Evolutionary conservation across 2,797 vertebrate genomes (phyloP), one percentile per base, ranked within the genome.

Genomic region (Pantherophis vulpinus): DNA sequence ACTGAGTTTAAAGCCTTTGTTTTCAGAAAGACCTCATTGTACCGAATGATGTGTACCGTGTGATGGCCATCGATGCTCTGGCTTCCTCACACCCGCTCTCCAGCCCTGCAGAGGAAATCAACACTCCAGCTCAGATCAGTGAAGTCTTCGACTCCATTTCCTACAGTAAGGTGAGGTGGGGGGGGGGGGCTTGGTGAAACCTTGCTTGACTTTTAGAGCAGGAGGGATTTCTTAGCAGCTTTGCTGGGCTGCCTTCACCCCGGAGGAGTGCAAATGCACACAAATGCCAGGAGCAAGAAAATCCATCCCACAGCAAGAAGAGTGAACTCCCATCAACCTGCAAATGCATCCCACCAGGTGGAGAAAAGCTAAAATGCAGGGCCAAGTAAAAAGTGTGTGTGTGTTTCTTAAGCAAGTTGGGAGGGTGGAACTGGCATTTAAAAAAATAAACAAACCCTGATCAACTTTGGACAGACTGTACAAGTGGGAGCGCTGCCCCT

Each of bases 131-230:
- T 0, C 96, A 99, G 97, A 99, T 99, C 97, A 99, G 97, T 0
- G 98, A 98, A 96, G 97, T 99, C 96, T 99, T 99, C 0, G 98
- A 98, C 96, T 94, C 96, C 95, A 99, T 99, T 14, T 97, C 99
- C 92, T 99, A 99, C 97, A 99, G 97, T 98, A 99, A 99, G 99
- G 99, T 99, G 94, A 95, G 95, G 37, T 37, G n/a, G n/a, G n/a
- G 2, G 42, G 29, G 27, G 13, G 8, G 27, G 11, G 88, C 13
- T 1, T 8, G n/a, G 27, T 58, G 4, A 12, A 23, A 4, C 8
- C 10, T 51, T 16, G 7, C n/a, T 18, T 6, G 5, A 29, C 13
- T 32, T 11, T 12, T 9, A 5, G 60, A 51, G 20, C 27, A 32
- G 13, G 42, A 20, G 74, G 37, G 37, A 4, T 79, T 14, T 79